These are phyloP conservation scores for Xenentodon cancila DNA, from an alignment of 2,797 vertebrate genomes.

Conservation along the genomic window DNA sequence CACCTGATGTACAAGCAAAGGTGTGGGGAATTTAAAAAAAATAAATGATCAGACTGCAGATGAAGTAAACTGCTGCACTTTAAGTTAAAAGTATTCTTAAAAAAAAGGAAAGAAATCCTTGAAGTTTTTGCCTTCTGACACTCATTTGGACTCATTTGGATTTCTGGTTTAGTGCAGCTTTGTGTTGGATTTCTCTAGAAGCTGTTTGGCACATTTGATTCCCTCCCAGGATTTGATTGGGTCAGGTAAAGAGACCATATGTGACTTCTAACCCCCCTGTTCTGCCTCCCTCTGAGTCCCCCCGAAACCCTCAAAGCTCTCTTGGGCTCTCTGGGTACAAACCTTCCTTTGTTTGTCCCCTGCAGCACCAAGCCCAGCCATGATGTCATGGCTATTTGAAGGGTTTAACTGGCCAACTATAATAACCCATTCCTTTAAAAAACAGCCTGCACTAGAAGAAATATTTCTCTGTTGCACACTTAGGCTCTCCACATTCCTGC, in stretches of 20 bases:
- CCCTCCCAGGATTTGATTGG: constrained; percentile 64
- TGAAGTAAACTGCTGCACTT: not conserved
- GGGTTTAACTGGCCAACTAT: constrained; percentile 84
- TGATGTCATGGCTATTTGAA: constrained; percentile 85
- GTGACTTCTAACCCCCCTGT: constrained; percentile 77
- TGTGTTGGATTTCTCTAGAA: constrained; percentile 40
- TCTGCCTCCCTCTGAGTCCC: constrained; percentile 67
- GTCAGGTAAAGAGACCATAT: constrained; percentile 81
- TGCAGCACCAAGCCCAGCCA: constrained; percentile 74
- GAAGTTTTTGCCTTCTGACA: constrained; percentile 21
- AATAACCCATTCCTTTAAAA: constrained; percentile 84
- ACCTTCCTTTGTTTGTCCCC: constrained; percentile 83
- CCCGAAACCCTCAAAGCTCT: constrained; percentile 72
- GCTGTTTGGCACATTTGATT: constrained; percentile 63
- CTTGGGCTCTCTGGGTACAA: constrained; percentile 77
- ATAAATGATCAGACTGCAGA: not conserved
- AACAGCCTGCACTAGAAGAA: constrained; percentile 79
- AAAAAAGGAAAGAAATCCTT: constrained; percentile 13
- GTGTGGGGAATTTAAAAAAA: not conserved
- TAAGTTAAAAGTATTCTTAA: constrained; percentile 9
- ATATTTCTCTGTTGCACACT: constrained; percentile 81
- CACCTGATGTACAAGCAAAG: not conserved
- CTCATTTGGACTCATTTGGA: constrained; percentile 16
- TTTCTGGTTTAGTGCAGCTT: constrained; percentile 28
- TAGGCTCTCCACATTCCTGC: constrained; percentile 78